Evolutionary conservation across 2,888 invertebrate genomes (phyloP), one percentile per base, ranked within the genome.

Genomic region (Eueremaeus valkanovi): DNA sequence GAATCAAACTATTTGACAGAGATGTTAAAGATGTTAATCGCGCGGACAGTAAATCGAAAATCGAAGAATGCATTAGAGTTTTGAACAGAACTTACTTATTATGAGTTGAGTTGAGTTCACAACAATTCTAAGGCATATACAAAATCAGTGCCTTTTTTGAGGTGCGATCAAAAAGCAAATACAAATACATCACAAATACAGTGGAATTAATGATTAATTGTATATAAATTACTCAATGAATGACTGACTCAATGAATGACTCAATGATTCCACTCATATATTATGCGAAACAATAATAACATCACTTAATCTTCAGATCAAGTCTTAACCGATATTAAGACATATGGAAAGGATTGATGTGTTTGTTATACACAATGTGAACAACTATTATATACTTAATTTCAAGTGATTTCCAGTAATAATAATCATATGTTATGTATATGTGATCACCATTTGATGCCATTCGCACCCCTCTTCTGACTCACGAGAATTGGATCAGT

Each of bases 401-500:
- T 36, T 5, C 36, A 36, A 36, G 11, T 36, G 11, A 36, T 36
- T 11, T 8, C 36, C 11, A 36, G 11, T 45, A 16, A 24, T 45
- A 45, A 45, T 45, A 45, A 45, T 45, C 42, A 16, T 13, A 13
- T 55, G 55, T 55, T 16, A 45, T 45, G 45, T 55, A 55, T 9
- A 55, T 55, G 55, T 55, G 55, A 55, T 55, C 55, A 55, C 55
- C 16, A 55, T 24, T 55, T 27, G 55, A 55, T 55, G 55, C 55
- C 55, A 55, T 55, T 55, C 55, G 55, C 55, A 55, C 55, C 45
- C 27, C 11, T 55, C 27, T 55, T 55, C 45, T 11, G 16, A 45
- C 55, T 21, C 51, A 21, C 51, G n/a, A n/a, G n/a, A n/a, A 55
- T 55, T 27, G 55, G 55, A 55, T 55, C 55, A 55, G 55, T 55